A percentile compares a stretch with the other conserved stretches of the same genome.
Evolutionary conservation across 2,888 invertebrate genomes (phyloP).

Genomic region (Callimorpha dominula): DNA sequence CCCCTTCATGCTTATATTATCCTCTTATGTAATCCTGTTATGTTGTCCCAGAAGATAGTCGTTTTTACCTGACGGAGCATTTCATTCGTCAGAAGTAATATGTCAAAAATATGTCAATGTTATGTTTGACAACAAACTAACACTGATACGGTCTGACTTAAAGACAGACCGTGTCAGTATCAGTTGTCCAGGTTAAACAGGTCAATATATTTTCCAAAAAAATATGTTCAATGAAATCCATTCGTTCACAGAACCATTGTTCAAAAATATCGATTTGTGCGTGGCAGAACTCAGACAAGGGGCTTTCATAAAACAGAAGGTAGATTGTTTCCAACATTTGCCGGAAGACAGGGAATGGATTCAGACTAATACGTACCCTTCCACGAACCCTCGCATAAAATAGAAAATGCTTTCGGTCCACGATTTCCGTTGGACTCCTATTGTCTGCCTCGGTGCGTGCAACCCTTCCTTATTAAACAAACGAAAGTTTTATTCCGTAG

Average conservation of each 20-base stretch:
- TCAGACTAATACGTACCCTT: constrained; percentile 78
- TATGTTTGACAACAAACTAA: too few relatives aligned
- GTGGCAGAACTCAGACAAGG: constrained; percentile 57
- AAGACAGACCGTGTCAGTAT: too few relatives aligned
- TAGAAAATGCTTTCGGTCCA: constrained; percentile 76
- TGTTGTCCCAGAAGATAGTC: neutral
- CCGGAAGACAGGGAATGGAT: constrained; percentile 80
- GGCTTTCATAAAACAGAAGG: constrained; percentile 72
- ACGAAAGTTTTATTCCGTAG: constrained; percentile 71
- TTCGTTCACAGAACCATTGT: constrained; percentile 47
- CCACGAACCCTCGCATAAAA: constrained; percentile 77
- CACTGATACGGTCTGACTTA: too few relatives aligned
- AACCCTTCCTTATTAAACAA: constrained; percentile 74
- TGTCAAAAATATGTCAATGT: neutral
- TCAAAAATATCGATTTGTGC: constrained; percentile 49
- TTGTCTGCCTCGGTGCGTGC: constrained; percentile 79
- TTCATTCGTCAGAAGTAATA: neutral
- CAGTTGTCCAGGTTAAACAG: too few relatives aligned
- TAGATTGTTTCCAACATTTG: constrained; percentile 79
- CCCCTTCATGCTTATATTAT: neutral
- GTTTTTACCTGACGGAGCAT: too few relatives aligned
- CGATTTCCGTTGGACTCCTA: constrained; percentile 76
- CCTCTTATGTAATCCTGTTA: neutral
- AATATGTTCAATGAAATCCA: constrained; percentile 24
- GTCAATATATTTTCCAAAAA: constrained; percentile 10